A percentile compares a stretch with the other conserved stretches of the same genome.
phyloP scores from a whole-genome alignment of 2,797 vertebrate species.

The Danio tinwini region DNA sequence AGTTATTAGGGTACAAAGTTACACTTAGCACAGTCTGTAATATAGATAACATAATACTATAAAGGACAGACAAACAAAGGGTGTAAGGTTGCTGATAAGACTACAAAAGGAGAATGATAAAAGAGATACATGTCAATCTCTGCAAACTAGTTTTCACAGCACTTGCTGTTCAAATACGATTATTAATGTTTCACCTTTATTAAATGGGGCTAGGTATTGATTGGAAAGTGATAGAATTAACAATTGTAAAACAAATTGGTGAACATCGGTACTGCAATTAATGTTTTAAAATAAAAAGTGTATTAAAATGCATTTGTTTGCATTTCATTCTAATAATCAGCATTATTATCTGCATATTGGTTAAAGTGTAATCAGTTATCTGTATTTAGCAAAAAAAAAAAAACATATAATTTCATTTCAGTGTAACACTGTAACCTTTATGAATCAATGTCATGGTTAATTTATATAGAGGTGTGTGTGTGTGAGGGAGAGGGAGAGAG shows the following conservation, averaged over 20 bases:
- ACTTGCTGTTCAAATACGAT: conserved; percentile 21
- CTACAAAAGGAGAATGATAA: conserved; percentile 1
- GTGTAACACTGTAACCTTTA: too few relatives aligned
- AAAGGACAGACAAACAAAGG: conserved; percentile 42
- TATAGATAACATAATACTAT: conserved; percentile 37
- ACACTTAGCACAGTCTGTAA: conserved; percentile 4
- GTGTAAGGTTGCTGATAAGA: conserved; percentile 34
- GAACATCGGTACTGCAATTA: too few relatives aligned
- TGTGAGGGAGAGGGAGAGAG: too few relatives aligned
- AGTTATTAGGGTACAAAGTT: conserved; percentile 33
- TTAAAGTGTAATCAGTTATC: too few relatives aligned
- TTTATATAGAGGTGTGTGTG: too few relatives aligned
- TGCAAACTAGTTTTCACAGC: neutral
- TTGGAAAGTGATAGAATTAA: neutral
- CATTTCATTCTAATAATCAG: too few relatives aligned
- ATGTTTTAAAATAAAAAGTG: too few relatives aligned
- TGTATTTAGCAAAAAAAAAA: too few relatives aligned
- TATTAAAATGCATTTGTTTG: too few relatives aligned
- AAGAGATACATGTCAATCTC: conserved; percentile 17
- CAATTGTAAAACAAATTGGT: too few relatives aligned
- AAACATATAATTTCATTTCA: too few relatives aligned
- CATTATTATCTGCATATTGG: too few relatives aligned
- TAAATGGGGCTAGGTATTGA: neutral
- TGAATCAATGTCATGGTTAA: neutral
- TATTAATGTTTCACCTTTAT: conserved; percentile 12